Conservation (phyloP, 2,113 vertebrate species). For the Turnix velox region DNA sequence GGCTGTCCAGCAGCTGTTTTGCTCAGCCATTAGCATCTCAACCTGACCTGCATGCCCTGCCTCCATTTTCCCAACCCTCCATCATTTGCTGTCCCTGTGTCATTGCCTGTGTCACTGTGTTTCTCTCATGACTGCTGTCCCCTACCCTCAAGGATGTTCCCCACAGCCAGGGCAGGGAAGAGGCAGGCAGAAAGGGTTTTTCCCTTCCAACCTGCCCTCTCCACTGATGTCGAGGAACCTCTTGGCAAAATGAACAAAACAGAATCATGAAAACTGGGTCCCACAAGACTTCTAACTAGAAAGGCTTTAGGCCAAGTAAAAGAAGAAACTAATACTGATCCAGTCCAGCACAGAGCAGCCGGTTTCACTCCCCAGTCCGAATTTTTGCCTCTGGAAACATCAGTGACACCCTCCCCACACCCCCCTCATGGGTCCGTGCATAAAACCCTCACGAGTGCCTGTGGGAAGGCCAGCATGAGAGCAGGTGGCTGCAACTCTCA, state of each 20-base stretch:
- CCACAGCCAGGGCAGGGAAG: neutral
- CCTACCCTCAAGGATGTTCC: neutral
- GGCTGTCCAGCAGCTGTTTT: neutral
- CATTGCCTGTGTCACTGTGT: neutral
- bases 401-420: neutral
- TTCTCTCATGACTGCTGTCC: neutral
- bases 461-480: neutral
- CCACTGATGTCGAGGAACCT: conserved; percentile 6
- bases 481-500: conserved; percentile 52
- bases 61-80: neutral
- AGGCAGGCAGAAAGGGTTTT: neutral
- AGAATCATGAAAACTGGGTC: conserved; percentile 48
- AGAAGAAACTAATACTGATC: conserved; percentile 35
- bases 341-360: conserved; percentile 16
- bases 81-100: neutral
- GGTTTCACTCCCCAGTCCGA: neutral
- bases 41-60: neutral
- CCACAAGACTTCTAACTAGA: conserved; percentile 45
- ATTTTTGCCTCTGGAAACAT: conserved; percentile 12
- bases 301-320: conserved; percentile 14
- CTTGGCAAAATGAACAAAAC: conserved; percentile 40
- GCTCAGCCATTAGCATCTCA: neutral
- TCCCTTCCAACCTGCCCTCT: neutral
- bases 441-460: conserved; percentile 35
- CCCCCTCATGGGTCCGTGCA: neutral